Evolutionary conservation across 2,888 invertebrate species (phyloP), one percentile per base, ranked within the genome.

Genomic region (Ennomos fuscantarius): DNA sequence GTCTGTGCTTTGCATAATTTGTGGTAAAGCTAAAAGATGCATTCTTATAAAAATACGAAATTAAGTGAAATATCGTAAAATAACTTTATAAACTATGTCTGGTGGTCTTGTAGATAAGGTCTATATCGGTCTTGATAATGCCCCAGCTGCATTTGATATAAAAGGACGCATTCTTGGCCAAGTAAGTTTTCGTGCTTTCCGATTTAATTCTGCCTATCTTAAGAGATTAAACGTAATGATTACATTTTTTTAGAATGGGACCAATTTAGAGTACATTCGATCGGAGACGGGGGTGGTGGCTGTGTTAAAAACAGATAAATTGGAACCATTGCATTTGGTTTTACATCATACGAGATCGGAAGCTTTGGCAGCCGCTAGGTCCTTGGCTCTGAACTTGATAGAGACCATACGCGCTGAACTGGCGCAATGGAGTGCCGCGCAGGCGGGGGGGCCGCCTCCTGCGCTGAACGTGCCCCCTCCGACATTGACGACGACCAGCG

Each of bases 251-350:
- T 90, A 93, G 76, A 94, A 94, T 73, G 95, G 95, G 50, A 94
- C 95, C 31, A 95, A 96, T 86, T 91, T 96, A 72, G 94, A 95
- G 73, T 96, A 96, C 70, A 96, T 97, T 68, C 92, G 95, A 66
- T 94, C 94, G 50, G 96, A 96, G 84, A 96, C 96, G 5, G 96
- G 96, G 31, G 96, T 96, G 3, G 94, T 94, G 65, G 95, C 96
- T 36, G 95, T 95, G 9, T 84, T 97, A 64, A 93, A 96, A 74
- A 95, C 95, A 45, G 92, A 91, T 63, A 96, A 96, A 62, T 79
- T 86, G 47, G 96, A 96, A 76, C 96, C 96, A 1, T 88, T 97
- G 74, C 96, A 96, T 86, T 92, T 97, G 68, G 95, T 94, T 68
- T 90, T 96, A 68, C 96, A 96, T 76, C 96, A 96, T 88, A 93